phyloP scores from a whole-genome alignment of 2,113 vertebrate genomes.

The Muntiacus reevesi region DNA sequence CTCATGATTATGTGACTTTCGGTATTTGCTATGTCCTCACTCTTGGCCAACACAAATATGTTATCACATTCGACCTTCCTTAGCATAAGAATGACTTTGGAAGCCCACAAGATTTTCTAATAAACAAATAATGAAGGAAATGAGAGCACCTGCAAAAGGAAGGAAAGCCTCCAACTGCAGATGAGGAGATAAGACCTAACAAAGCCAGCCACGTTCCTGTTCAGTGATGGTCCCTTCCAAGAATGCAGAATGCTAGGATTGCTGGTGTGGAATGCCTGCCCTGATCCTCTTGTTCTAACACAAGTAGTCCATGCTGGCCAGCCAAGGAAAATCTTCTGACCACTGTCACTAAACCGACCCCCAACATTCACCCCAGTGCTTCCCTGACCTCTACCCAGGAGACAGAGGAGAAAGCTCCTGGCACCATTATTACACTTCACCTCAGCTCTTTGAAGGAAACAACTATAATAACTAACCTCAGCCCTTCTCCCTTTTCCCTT shows the following conservation, averaged over 20 bases:
- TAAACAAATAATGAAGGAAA: constrained; percentile 73
- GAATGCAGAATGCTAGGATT: constrained; percentile 48
- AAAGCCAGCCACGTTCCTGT: constrained; percentile 62
- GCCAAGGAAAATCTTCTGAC: not conserved
- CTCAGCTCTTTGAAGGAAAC: not conserved
- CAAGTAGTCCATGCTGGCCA: not conserved
- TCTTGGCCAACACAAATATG: constrained; percentile 73
- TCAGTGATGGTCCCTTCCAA: constrained; percentile 46
- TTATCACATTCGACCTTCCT: constrained; percentile 71
- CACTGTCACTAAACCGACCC: not conserved
- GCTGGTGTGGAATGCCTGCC: constrained; percentile 46
- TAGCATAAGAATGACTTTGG: constrained; percentile 70
- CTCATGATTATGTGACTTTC: constrained; percentile 71
- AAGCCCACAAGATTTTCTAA: constrained; percentile 69
- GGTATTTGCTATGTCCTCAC: constrained; percentile 64
- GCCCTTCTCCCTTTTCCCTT: not conserved
- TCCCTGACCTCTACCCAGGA: not conserved
- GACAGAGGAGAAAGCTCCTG: not conserved
- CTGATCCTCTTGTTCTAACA: constrained; percentile 27
- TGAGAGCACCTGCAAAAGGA: constrained; percentile 70
- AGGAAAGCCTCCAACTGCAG: constrained; percentile 68
- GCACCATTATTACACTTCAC: not conserved
- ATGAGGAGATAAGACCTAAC: constrained; percentile 68
- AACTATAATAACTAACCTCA: not conserved
- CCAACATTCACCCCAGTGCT: not conserved